A percentile compares a stretch with the other conserved stretches of the same genome.
phyloP scores from a whole-genome alignment of 2,113 vertebrate species.

The Poeciliopsis retropinna region DNA sequence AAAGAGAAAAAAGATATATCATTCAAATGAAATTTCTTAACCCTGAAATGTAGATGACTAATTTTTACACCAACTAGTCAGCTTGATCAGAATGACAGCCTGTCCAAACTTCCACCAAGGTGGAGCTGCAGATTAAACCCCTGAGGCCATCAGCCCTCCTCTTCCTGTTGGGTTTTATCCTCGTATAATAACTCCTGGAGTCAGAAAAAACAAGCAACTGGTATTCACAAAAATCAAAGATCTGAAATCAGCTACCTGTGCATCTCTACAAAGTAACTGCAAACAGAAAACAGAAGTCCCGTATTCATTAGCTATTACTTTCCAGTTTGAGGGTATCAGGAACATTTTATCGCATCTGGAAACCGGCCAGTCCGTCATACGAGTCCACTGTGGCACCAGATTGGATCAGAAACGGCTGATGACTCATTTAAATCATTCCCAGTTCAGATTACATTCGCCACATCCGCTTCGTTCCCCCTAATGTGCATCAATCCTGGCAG shows the following conservation, averaged over 20 bases:
- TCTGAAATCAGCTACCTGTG: no score
- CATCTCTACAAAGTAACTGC: not conserved
- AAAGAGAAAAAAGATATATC: no score
- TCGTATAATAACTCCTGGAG: not conserved
- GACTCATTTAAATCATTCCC: conserved; percentile 2
- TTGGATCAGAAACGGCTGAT: not conserved
- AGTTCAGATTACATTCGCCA: not conserved
- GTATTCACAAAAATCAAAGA: not conserved
- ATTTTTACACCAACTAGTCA: no score
- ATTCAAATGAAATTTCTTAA: no score
- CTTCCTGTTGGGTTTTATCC: not conserved
- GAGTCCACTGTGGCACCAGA: not conserved
- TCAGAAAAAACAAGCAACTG: no score
- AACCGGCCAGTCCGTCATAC: not conserved
- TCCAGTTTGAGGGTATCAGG: not conserved
- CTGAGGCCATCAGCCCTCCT: not conserved
- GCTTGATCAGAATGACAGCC: no score
- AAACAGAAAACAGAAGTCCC: not conserved
- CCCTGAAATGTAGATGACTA: no score
- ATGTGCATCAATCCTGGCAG: not conserved
- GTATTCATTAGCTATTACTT: not conserved
- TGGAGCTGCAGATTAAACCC: not conserved
- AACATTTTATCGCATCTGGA: not conserved
- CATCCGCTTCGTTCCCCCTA: not conserved
- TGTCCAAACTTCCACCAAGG: no score